Base-by-base conservation (phyloP, 2,797 vertebrate species). In the Microctenopoma lineatum region DNA sequence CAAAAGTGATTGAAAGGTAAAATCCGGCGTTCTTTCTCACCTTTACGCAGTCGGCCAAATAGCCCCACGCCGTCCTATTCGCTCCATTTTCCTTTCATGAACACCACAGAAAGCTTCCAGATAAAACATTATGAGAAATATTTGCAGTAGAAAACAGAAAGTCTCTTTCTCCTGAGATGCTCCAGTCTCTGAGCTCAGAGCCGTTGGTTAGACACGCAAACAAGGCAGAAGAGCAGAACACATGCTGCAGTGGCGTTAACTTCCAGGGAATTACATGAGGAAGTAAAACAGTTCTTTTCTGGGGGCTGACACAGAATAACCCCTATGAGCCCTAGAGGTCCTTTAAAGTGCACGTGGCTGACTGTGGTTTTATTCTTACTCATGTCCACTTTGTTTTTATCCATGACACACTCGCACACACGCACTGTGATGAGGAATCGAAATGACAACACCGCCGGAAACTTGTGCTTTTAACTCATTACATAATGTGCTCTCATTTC, bases 381-480 rank as follows among this genome's bases (percentile, higher is more conserved):
- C 16, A 0, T 64, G 52, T 53, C 32, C 46, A 39, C 26, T 52
- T 54, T 2, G 18, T 72, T 52, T 72, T 45, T 56, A 65, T 50
- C 58, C 48, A 46, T 0, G 5, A 56, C 5, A 54, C 41, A 47
- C 27, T 15, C 18, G 14, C 4, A 57, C 18, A 9, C 11, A 46
- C 47, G 15, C 4, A 57, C 18, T 59, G 29, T 38, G 51, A 45
- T 27, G 52, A 10, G 53, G 76, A 73, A 77, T 82, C 73, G 67
- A 71, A 83, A 73, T 53, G 70, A 74, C 76, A 60, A 79, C 58
- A 39, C 46, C 3, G 46, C 69, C 63, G 16, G 48, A 66, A 68
- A 59, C 1, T 52, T 80, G 70, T 70, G 54, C 75, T 84, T 85
- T 83, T 70, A 84, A 81, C 63, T 69, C 70, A 36, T 91, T 91